Percentiles rank a stretch among this genome's conserved stretches.
Evolutionary conservation across 2,888 invertebrate species (phyloP).

Genomic region (Eulithis testata): DNA sequence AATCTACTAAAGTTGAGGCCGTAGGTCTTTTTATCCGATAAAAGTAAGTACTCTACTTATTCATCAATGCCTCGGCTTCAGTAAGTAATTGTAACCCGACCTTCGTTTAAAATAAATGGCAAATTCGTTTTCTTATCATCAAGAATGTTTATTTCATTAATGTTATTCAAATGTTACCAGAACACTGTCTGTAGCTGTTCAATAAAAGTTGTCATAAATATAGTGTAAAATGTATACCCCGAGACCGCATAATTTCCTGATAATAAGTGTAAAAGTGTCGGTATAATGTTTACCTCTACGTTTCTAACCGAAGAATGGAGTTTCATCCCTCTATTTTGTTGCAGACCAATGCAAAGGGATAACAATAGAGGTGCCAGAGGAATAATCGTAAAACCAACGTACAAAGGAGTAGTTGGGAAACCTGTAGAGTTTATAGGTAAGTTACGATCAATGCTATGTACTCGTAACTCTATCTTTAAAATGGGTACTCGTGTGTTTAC

Average conservation of each 20-base stretch:
- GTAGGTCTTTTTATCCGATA: not conserved
- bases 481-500: constrained; percentile 20
- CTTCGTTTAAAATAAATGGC: constrained; percentile 2
- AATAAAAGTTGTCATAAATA: constrained; percentile 6
- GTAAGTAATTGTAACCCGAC: not conserved
- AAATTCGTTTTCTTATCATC: constrained; percentile 11
- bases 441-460: constrained; percentile 32
- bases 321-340: constrained; percentile 52
- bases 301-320: constrained; percentile 32
- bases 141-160: constrained; percentile 1
- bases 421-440: constrained; percentile 98
- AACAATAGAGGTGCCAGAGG: constrained; percentile 92
- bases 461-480: constrained; percentile 17
- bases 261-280: constrained; percentile 40
- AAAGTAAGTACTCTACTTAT: too few species aligned
- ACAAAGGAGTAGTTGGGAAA: constrained; percentile 93
- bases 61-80: too few species aligned
- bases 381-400: constrained; percentile 90
- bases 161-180: constrained; percentile 14
- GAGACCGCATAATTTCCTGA: constrained; percentile 34
- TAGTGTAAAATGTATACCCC: constrained; percentile 20
- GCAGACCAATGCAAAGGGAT: constrained; percentile 80
- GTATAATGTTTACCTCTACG: constrained; percentile 33
- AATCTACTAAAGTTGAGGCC: not conserved
- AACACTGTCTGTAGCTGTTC: not conserved